These are phyloP conservation scores for Lacanobia oleracea DNA, from an alignment of 2,888 invertebrate species.

Conservation along the genomic window DNA sequence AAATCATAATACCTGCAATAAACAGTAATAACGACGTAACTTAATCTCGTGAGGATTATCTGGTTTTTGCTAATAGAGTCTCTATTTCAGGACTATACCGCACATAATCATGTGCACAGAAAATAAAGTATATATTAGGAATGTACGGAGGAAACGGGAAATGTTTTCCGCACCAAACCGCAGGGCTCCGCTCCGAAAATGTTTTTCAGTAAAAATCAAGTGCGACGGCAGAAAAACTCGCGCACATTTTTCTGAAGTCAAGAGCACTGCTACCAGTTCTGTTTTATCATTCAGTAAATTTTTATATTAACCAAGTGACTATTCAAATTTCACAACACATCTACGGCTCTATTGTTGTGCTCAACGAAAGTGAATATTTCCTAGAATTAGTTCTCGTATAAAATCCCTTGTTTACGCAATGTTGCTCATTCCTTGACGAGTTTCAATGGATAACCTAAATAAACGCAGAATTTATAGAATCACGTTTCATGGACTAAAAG, in stretches of 20 bases:
- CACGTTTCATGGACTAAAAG: slow-evolving; percentile 10
- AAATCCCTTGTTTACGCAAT: slow-evolving; percentile 59
- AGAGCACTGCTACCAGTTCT: slow-evolving; percentile 70
- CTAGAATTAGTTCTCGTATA: slow-evolving; percentile 58
- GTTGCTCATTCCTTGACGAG: slow-evolving; percentile 52
- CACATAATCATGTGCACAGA: slow-evolving; percentile 47
- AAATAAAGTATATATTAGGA: slow-evolving; percentile 65
- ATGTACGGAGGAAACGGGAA: slow-evolving; percentile 77
- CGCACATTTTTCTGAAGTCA: slow-evolving; percentile 77
- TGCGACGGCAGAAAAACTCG: slow-evolving; percentile 78
- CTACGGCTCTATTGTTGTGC: slow-evolving; percentile 57
- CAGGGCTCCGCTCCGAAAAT: slow-evolving; percentile 81
- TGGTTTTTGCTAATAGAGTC: slow-evolving; percentile 5
- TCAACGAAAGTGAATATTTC: slow-evolving; percentile 56
- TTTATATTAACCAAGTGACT: slow-evolving; percentile 70
- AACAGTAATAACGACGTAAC: slow-evolving; percentile 16
- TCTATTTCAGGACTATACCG: slow-evolving; percentile 15
- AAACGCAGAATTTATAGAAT: slow-evolving; percentile 46
- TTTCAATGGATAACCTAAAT: slow-evolving; percentile 59
- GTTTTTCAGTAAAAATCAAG: slow-evolving; percentile 81
- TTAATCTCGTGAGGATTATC: slow-evolving; percentile 7
- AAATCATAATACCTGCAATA: slow-evolving; percentile 30
- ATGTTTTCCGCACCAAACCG: slow-evolving; percentile 78
- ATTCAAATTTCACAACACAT: slow-evolving; percentile 50
- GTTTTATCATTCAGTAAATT: slow-evolving; percentile 76